A percentile compares a stretch with the other conserved stretches of the same genome.
Conservation (phyloP, 2,888 invertebrate genomes). For the Cosmorhoe ocellata region DNA sequence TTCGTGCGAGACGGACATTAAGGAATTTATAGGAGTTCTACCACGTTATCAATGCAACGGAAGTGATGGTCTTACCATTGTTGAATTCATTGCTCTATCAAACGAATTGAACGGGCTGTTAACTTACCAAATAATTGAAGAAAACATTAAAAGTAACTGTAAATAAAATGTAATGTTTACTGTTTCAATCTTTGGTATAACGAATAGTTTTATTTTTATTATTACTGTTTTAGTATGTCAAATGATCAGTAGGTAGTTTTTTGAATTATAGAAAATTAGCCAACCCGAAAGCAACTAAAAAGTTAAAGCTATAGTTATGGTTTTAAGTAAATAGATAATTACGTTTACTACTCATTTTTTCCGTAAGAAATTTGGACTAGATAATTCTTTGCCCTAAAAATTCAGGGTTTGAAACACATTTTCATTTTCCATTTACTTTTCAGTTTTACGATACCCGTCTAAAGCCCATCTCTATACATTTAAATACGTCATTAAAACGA, state of each 20-base stretch:
- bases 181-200: too few relatives aligned
- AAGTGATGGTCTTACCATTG: slow-evolving; percentile 39
- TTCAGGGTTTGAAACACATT: slow-evolving; percentile 2
- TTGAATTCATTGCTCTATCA: slow-evolving; percentile 38
- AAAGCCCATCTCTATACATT: slow-evolving; percentile 19
- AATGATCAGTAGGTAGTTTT: too few relatives aligned
- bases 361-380: too few relatives aligned
- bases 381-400: too few relatives aligned
- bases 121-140: slow-evolving; percentile 16
- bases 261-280: too few relatives aligned
- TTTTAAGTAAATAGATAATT: too few relatives aligned
- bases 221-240: too few relatives aligned
- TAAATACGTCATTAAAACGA: slow-evolving; percentile 26
- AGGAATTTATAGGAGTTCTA: slow-evolving; percentile 41
- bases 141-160: neutral
- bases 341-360: too few relatives aligned
- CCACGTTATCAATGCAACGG: slow-evolving; percentile 37
- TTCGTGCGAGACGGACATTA: slow-evolving; percentile 44
- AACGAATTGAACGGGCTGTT: slow-evolving; percentile 17
- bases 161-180: too few relatives aligned
- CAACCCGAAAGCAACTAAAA: too few relatives aligned
- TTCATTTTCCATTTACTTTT: slow-evolving; percentile 16
- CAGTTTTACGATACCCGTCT: slow-evolving; percentile 21
- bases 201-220: too few relatives aligned
- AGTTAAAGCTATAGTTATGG: too few relatives aligned